These are phyloP conservation scores for Catharus minimus DNA, from an alignment of 2,113 vertebrate species.

Conservation along the genomic window DNA sequence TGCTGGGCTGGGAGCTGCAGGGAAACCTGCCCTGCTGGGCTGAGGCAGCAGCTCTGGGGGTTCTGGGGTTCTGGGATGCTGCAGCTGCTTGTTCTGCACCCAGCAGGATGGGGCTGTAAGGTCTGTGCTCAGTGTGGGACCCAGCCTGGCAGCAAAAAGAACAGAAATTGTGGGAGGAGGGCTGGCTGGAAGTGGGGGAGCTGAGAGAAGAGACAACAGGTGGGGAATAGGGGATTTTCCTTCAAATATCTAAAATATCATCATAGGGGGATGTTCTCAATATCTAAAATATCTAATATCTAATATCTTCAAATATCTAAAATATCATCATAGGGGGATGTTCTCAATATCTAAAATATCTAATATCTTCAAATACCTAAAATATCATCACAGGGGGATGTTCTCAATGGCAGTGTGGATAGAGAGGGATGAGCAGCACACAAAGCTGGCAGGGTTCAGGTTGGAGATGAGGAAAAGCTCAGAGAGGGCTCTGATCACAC, in stretches of 20 bases:
- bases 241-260: background rate
- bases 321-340: no score
- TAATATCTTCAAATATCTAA: no score
- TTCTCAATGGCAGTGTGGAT: background rate
- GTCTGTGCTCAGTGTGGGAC: background rate
- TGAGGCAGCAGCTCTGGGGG: background rate
- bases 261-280: background rate
- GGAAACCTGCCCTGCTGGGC: no score
- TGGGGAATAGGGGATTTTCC: background rate
- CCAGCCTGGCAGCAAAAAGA: background rate
- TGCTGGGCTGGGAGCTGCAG: no score
- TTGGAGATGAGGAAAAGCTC: background rate
- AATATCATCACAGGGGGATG: background rate
- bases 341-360: no score
- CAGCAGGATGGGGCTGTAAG: accelerated
- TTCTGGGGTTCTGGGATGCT: background rate
- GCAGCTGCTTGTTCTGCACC: accelerated
- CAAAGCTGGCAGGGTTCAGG: background rate
- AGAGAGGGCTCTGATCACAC: background rate
- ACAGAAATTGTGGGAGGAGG: background rate
- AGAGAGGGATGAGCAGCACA: background rate
- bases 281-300: no score
- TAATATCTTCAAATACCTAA: background rate
- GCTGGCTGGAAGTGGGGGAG: background rate
- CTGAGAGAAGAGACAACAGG: background rate